A percentile compares a stretch with the other conserved stretches of the same genome.
Conservation (phyloP, 2,113 vertebrate genomes). For the Salvelinus fontinalis region DNA sequence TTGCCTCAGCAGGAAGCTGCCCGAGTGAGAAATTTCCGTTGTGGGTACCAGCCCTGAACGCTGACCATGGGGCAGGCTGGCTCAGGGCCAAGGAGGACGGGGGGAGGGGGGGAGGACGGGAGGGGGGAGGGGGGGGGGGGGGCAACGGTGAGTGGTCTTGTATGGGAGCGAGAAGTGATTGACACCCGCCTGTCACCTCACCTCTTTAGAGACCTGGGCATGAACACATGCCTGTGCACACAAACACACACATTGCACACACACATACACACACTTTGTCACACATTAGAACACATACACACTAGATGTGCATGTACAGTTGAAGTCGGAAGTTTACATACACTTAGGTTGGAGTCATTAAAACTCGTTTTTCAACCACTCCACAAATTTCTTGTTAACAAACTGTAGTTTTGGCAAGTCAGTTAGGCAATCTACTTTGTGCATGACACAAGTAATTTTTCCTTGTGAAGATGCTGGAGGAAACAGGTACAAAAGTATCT, state of each 20-base stretch:
- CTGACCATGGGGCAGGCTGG: constrained; percentile 34
- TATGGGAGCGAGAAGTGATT: constrained; percentile 44
- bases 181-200: constrained; percentile 62
- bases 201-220: constrained; percentile 48
- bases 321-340: no score
- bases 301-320: no score
- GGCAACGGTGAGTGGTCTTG: constrained; percentile 65
- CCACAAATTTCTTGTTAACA: no score
- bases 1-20: constrained; percentile 70
- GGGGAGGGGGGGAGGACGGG: constrained; percentile 35
- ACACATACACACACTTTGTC: not conserved
- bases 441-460: no score
- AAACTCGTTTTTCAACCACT: no score
- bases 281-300: no score
- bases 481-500: no score
- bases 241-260: not conserved
- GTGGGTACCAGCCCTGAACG: constrained; percentile 76
- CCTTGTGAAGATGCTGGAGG: no score
- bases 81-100: constrained; percentile 40
- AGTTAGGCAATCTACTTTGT: no score
- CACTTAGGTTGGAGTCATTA: no score
- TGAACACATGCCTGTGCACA: constrained; percentile 58
- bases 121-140: constrained; percentile 35
- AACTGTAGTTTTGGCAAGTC: no score
- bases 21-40: constrained; percentile 70